Base-by-base conservation (phyloP, 2,888 invertebrate genomes). In the Agrochola circellaris region DNA sequence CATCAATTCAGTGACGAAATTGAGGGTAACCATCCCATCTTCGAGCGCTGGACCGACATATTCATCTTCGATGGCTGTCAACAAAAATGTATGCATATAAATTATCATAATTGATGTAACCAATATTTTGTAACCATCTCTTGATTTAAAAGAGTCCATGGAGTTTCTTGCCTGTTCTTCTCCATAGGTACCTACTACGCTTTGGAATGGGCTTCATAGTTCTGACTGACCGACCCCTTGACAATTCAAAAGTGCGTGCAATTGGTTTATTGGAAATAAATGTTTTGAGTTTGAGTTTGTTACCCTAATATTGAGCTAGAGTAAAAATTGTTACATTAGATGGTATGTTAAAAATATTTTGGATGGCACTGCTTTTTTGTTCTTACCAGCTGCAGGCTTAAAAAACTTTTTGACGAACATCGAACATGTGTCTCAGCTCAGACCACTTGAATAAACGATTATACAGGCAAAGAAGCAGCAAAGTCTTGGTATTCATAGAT, bases 11-110 rank as follows among this genome's bases (percentile, higher is more conserved):
- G 97, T 97, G 97, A 99, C 98, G 95, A 99, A 99, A 88, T 98
- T 97, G 73, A 98, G 91, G 0, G 99, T 99, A 2, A 99, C 98
- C 95, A 98, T 98, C 0, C 98, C 99, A 93, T 99, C 97, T 92
- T 98, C 98, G 81, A 99, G 95, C 89, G 97, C 97, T 69, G 99
- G 99, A 51, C 99, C 99, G 70, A 97, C 97, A 92, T 99, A 99
- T 92, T 98, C 98, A 92, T 98, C 98, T 96, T 99, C 99, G 92
- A 99, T 99, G 26, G 98, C 99, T 99, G 93, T 13, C 94, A 95
- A 76, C 71, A 73, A 72, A 54, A 65, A 48, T 0, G 0, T 0
- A 38, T 30, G 20, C 30, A 61, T 30, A 34, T 30, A 56, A 51
- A 51, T 51, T 20, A 51, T 20, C 51, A 8, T 20, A 6, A 51